Percentiles rank a stretch among this genome's conserved stretches.
These are phyloP conservation scores for Scrobipalpa costella DNA, from an alignment of 2,888 invertebrate species.

Conservation along the genomic window DNA sequence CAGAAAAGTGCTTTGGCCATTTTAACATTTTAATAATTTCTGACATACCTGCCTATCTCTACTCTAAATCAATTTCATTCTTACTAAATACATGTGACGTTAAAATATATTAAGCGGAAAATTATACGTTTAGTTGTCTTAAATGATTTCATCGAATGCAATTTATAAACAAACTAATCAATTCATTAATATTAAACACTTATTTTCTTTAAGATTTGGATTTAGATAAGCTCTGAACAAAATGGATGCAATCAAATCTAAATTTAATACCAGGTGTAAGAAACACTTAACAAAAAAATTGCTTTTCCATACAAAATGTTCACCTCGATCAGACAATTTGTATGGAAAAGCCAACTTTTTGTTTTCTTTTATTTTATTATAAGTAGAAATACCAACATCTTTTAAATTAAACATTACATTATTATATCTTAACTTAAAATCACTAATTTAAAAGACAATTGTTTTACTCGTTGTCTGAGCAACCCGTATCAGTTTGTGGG, in stretches of 20 bases:
- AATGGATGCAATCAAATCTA: neutral
- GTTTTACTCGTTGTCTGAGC: too few species aligned
- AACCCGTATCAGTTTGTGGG: too few species aligned
- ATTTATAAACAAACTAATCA: slow-evolving; percentile 20
- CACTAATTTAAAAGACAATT: too few species aligned
- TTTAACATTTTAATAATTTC: neutral
- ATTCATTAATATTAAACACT: slow-evolving; percentile 8
- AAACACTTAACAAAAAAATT: too few species aligned
- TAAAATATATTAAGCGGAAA: neutral
- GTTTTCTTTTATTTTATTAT: too few species aligned
- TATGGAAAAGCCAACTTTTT: too few species aligned
- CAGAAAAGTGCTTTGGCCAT: neutral
- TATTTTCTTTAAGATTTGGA: slow-evolving; percentile 2
- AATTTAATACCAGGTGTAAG: neutral
- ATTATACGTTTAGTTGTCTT: neutral
- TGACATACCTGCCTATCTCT: neutral
- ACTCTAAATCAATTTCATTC: slow-evolving; percentile 4
- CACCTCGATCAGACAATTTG: too few species aligned
- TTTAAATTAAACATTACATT: too few species aligned
- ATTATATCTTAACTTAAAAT: too few species aligned
- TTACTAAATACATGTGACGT: neutral
- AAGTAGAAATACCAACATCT: too few species aligned
- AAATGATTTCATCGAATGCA: neutral
- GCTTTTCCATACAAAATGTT: too few species aligned
- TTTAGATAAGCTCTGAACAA: neutral